Conservation (phyloP, 2,888 invertebrate genomes). For the Itoplectis maculator region DNA sequence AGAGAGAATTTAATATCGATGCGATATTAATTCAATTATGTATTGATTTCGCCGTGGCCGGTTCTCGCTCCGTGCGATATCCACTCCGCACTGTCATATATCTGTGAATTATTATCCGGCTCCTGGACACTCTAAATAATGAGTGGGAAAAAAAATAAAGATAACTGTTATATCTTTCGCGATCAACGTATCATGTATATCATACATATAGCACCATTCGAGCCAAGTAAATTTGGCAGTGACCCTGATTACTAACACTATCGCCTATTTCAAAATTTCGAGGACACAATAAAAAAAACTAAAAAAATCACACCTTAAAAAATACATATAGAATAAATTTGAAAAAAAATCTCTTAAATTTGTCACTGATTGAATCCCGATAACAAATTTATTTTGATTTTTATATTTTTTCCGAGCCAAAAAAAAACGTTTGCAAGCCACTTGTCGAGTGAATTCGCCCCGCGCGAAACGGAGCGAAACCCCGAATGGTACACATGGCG, state of each 20-base stretch:
- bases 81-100: background rate
- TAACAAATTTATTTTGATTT: background rate
- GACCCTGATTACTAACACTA: background rate
- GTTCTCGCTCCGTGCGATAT: background rate
- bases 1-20: slow-evolving; percentile 34
- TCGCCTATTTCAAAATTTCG: background rate
- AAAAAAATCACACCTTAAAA: too few species aligned
- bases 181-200: background rate
- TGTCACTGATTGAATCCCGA: too few species aligned
- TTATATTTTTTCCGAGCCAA: background rate
- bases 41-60: slow-evolving; percentile 11
- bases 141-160: slow-evolving; percentile 37
- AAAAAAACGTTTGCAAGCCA: background rate
- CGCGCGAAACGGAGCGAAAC: background rate
- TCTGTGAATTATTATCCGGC: slow-evolving; percentile 43
- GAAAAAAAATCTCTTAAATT: too few species aligned
- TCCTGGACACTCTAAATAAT: slow-evolving; percentile 45
- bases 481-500: background rate
- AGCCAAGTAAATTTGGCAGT: background rate
- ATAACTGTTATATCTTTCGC: slow-evolving; percentile 24
- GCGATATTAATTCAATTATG: slow-evolving; percentile 55
- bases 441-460: background rate
- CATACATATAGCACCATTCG: background rate
- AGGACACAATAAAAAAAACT: background rate
- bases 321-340: too few species aligned